Evolutionary conservation across 2,113 vertebrate genomes (phyloP).

Genomic region (Myocastor coypus): DNA sequence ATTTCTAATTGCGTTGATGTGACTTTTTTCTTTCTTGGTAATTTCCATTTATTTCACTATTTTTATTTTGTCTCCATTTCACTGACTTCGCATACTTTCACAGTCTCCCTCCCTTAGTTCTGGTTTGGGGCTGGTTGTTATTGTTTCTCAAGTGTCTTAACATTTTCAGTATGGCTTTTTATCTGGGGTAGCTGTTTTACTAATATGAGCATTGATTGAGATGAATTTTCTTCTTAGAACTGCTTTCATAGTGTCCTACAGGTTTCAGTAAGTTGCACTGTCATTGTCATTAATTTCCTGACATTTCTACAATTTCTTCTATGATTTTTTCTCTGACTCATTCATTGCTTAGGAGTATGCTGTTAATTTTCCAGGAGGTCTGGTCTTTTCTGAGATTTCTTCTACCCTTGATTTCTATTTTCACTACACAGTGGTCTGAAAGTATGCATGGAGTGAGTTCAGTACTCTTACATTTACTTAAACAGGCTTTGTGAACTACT

Average conservation of each 20-base stretch:
- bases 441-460: neutral
- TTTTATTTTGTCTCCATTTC: neutral
- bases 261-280: neutral
- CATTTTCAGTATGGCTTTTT: neutral
- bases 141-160: neutral
- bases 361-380: neutral
- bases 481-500: neutral
- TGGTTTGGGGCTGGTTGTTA: neutral
- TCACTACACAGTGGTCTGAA: neutral
- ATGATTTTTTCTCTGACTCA: neutral
- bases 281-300: neutral
- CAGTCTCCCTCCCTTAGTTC: neutral
- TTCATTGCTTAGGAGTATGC: neutral
- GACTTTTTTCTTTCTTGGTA: neutral
- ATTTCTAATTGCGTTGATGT: neutral
- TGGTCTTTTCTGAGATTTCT: neutral
- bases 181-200: neutral
- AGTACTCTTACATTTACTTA: neutral
- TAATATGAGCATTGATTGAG: neutral
- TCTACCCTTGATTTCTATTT: neutral
- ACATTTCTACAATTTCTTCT: neutral
- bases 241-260: neutral
- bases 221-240: neutral
- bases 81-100: neutral
- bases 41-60: neutral